Percentiles rank a stretch among this genome's conserved stretches.
Evolutionary conservation across 1,140 invertebrate species (phyloP).

Genomic region (Bombus pascuorum): DNA sequence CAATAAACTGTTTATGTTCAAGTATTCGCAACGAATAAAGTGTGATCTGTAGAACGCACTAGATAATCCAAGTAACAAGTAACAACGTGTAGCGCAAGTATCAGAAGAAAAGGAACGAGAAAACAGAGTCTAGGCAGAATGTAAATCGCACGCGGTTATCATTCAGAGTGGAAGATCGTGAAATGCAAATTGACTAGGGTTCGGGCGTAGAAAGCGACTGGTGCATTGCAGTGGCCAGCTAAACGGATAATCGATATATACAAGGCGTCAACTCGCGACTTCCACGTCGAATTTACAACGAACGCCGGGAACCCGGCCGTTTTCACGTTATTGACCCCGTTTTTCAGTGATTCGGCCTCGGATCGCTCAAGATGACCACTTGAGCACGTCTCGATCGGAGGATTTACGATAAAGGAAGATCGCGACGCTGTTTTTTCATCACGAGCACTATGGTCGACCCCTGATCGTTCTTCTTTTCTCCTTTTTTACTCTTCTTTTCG

Average conservation of each 20-base stretch:
- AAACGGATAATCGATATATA: constrained; percentile 74
- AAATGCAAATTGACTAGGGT: constrained; percentile 70
- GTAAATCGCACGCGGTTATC: constrained; percentile 60
- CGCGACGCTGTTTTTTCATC: constrained; percentile 30
- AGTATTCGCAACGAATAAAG: no score
- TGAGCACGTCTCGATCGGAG: constrained; percentile 58
- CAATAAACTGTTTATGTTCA: no score
- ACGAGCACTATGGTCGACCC: background rate
- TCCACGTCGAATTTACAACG: constrained; percentile 66
- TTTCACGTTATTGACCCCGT: constrained; percentile 71
- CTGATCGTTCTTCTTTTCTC: no score
- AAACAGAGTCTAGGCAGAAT: background rate
- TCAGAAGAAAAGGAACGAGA: no score
- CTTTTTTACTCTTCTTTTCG: background rate
- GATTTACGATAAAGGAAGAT: constrained; percentile 60
- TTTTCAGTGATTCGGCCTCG: constrained; percentile 24
- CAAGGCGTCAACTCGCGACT: constrained; percentile 71
- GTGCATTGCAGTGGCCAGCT: constrained; percentile 75
- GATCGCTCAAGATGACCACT: constrained; percentile 48
- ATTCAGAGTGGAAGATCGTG: constrained; percentile 50
- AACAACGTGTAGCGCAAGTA: no score
- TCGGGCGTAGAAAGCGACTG: constrained; percentile 62
- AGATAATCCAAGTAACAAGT: no score
- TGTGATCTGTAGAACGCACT: no score
- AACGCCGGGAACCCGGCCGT: constrained; percentile 34